phyloP scores from a whole-genome alignment of 1,140 invertebrate genomes.

The Habropoda laboriosa region DNA sequence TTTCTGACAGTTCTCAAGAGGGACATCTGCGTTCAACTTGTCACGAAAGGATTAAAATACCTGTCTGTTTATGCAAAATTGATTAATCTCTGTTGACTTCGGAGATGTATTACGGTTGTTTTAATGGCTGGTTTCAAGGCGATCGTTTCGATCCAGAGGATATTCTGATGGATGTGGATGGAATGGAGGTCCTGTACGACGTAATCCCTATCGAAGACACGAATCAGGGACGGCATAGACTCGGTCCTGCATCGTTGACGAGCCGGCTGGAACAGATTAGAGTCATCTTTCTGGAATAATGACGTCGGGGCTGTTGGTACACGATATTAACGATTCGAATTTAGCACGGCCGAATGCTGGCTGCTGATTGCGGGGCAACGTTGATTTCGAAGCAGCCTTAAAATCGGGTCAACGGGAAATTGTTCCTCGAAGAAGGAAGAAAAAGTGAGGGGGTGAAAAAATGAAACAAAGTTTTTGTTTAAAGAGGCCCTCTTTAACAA shows the following conservation, averaged over 20 bases:
- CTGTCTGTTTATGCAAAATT: too few species aligned
- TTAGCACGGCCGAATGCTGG: constrained; percentile 52
- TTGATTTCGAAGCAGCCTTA: constrained; percentile 2
- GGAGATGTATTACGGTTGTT: too few species aligned
- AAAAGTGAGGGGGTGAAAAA: not conserved
- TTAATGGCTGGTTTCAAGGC: too few species aligned
- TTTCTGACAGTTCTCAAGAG: too few species aligned
- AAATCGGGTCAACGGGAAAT: constrained; percentile 40
- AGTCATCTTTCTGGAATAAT: constrained; percentile 65
- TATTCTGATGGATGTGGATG: not conserved
- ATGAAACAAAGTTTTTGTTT: too few species aligned
- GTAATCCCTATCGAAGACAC: constrained; percentile 37
- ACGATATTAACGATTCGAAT: constrained; percentile 65
- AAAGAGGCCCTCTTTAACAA: not conserved
- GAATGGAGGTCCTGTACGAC: not conserved
- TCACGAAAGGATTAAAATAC: too few species aligned
- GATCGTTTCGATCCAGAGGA: not conserved
- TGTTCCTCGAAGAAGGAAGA: not conserved
- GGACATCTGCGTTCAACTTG: too few species aligned
- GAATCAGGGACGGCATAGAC: constrained; percentile 34
- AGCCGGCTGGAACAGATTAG: constrained; percentile 53
- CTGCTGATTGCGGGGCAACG: constrained; percentile 45
- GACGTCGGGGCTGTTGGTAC: constrained; percentile 50
- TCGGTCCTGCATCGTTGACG: constrained; percentile 21
- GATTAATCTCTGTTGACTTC: too few species aligned